Conservation (phyloP, 2,888 invertebrate species). For the Andrena minutula region DNA sequence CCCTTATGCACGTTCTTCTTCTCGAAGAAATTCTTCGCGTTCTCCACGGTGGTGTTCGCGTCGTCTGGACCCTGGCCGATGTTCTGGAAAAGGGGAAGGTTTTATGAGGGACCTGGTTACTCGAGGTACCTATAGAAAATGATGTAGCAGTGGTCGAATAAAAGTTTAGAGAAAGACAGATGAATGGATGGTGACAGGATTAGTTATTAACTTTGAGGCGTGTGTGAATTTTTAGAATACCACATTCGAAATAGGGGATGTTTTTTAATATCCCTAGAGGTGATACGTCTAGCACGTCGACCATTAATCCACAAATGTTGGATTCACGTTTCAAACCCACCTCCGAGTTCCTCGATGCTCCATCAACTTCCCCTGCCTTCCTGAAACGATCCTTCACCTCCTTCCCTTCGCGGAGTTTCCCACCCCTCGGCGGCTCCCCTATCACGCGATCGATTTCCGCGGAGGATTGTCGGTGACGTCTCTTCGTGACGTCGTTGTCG, state of each 20-base stretch:
- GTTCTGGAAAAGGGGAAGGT: slow-evolving; percentile 36
- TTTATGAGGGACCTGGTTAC: neutral
- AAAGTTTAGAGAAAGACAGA: no score
- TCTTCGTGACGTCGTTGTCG: slow-evolving; percentile 82
- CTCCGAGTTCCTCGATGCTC: slow-evolving; percentile 23
- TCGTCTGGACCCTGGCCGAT: slow-evolving; percentile 5
- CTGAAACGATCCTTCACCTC: slow-evolving; percentile 10
- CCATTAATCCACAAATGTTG: neutral
- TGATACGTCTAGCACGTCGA: neutral
- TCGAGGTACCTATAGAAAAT: no score
- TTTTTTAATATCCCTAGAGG: no score
- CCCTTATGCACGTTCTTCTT: slow-evolving; percentile 70
- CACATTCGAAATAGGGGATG: no score
- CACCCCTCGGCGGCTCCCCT: slow-evolving; percentile 38
- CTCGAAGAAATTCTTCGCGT: slow-evolving; percentile 78
- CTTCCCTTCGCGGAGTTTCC: neutral
- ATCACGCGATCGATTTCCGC: slow-evolving; percentile 59
- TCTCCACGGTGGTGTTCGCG: slow-evolving; percentile 64
- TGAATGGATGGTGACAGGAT: no score
- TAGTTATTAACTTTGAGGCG: no score
- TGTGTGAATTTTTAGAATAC: no score
- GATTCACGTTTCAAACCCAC: slow-evolving; percentile 23
- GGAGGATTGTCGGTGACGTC: slow-evolving; percentile 60
- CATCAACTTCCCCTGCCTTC: slow-evolving; percentile 8
- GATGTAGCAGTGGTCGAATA: no score